Base-by-base conservation (phyloP, 2,113 vertebrate genomes). In the Plecotus auritus region DNA sequence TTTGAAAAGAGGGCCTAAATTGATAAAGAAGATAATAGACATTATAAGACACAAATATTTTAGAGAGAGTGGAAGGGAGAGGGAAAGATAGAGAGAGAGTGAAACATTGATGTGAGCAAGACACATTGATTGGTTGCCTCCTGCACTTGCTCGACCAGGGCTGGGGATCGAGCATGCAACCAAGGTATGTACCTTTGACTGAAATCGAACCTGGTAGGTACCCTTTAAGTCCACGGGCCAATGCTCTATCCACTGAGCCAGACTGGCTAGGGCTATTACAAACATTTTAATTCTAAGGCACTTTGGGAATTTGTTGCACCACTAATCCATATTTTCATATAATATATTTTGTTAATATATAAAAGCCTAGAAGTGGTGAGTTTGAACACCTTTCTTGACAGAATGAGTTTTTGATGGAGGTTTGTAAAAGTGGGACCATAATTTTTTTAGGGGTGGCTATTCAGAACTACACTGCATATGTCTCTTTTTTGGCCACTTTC, bases 311-410 rank as follows among this genome's bases (percentile, higher is more conserved):
- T 83, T 88, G n/a, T 64, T 51, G 0, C 11, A 12, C 14, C 14
- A 66, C 28, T 61, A 26, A 70, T 54, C 45, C 89, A 28, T 42
- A 72, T 66, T 70, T 76, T 77, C 70, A 11, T 26, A 20, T 86
- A 81, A 17, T n/a, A 47, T 80, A 81, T n/a, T 78, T 90, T 81
- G 20, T 59, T 66, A 56, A 54, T 61, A 77, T 78, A 40, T 80
- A 69, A 59, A 78, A 47, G 69, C 6, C 20, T 14, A 11, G 42
- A 77, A 37, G n/a, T 82, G 56, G n/a, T 91, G 49, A 93, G 9
- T 90, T 87, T 91, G 59, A 70, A 42, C 73, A 61, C 13, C 18
- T 78, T 89, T 69, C 56, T 82, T 91, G 67, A 61, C 37, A 67
- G 37, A 80, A 61, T 67, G 61, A 56, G 1, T 73, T 64, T 87